Percentiles rank a stretch among this genome's conserved stretches.
These are phyloP conservation scores for Dendrolimus punctatus DNA, from an alignment of 1,140 invertebrate species.

Conservation along the genomic window DNA sequence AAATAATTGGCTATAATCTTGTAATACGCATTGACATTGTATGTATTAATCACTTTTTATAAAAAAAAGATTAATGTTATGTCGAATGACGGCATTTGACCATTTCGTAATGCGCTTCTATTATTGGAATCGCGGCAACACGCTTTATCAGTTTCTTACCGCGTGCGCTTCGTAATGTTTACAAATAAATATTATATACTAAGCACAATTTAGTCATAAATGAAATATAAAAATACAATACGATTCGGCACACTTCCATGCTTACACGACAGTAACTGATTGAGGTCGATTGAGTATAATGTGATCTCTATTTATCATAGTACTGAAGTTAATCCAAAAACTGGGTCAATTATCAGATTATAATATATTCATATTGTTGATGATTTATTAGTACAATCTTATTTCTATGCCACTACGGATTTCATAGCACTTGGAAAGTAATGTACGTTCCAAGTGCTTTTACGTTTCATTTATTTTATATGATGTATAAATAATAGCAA, in stretches of 20 bases:
- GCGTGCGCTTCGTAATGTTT: constrained; percentile 2
- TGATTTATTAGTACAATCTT: no score
- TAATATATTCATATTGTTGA: no score
- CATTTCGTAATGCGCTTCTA: constrained; percentile 8
- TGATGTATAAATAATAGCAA: no score
- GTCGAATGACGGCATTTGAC: constrained; percentile 11
- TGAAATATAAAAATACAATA: constrained; percentile 25
- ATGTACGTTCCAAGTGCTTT: no score
- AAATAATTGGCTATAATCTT: constrained; percentile 1
- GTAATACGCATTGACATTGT: background rate
- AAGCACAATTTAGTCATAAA: constrained; percentile 16
- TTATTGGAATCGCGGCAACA: constrained; percentile 1
- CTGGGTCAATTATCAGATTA: background rate
- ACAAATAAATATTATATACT: constrained; percentile 7
- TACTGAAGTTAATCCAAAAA: constrained; percentile 39
- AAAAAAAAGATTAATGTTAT: constrained; percentile 15
- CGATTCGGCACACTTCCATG: constrained; percentile 46
- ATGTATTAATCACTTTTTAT: constrained; percentile 6
- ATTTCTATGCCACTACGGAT: no score
- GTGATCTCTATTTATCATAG: constrained; percentile 38
- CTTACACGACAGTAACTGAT: constrained; percentile 45
- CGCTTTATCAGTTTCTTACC: constrained; percentile 1
- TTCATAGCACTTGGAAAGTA: no score
- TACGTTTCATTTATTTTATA: no score
- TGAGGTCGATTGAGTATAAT: constrained; percentile 54